These are phyloP conservation scores for Phenganax marumi DNA, from an alignment of 92 coral and sea anemone species.

Conservation along the genomic window DNA sequence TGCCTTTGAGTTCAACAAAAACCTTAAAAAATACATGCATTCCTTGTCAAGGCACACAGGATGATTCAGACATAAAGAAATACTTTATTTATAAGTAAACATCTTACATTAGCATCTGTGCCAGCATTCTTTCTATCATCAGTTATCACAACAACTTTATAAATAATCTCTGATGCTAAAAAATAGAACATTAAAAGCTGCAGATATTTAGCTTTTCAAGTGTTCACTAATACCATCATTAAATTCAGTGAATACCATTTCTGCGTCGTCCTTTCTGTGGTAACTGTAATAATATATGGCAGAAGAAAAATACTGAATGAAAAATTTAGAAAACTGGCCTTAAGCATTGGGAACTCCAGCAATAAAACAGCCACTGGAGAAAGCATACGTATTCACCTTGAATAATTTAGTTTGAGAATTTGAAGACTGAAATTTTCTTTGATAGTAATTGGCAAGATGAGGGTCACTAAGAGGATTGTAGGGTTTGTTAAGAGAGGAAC, in stretches of 20 bases:
- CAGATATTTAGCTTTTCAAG: background rate
- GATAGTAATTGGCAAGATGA: slow-evolving; percentile 78
- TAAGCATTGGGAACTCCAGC: background rate
- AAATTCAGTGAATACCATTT: slow-evolving; percentile 47
- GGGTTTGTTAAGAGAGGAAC: slow-evolving; percentile 71
- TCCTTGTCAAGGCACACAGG: background rate
- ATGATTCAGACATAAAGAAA: background rate
- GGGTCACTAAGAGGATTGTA: slow-evolving; percentile 95
- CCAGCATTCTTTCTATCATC: slow-evolving; percentile 89
- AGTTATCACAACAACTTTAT: slow-evolving; percentile 81
- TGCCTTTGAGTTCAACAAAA: slow-evolving; percentile 84
- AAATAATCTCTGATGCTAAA: slow-evolving; percentile 59
- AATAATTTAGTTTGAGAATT: slow-evolving; percentile 58
- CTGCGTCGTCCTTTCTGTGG: slow-evolving; percentile 34
- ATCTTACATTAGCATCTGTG: slow-evolving; percentile 87
- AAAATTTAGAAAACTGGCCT: background rate
- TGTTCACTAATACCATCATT: background rate
- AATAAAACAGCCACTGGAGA: background rate
- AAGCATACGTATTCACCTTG: slow-evolving; percentile 37
- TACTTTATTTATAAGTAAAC: background rate
- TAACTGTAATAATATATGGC: background rate
- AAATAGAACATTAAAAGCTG: background rate
- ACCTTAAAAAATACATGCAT: slow-evolving; percentile 52
- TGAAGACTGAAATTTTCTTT: slow-evolving; percentile 81
- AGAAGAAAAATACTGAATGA: too few relatives aligned